Base-by-base conservation (phyloP, 92 coral and sea anemone species). In the Palythoa heliodiscus region DNA sequence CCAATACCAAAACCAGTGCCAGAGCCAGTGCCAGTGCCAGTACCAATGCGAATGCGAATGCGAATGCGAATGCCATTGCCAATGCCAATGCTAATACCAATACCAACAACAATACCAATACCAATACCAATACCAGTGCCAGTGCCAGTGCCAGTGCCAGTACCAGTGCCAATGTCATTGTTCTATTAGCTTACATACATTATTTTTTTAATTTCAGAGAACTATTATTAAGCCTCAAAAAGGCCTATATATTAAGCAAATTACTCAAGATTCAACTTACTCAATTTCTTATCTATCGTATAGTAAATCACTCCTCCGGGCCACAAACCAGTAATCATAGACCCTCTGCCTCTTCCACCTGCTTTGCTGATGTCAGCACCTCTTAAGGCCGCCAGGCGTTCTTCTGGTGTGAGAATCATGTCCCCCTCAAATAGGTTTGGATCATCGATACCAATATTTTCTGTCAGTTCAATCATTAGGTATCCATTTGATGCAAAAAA, bases 281-380 rank as follows among this genome's bases (percentile, higher is more conserved):
- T 66, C 74, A 66, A 47, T 5, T 79, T 14, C 20, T 79, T 23
- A 1, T 79, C 84, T 43, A 79, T 79, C 11, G 61, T 47, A 74
- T 79, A 79, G 72, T 79, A 79, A 1, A 79, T 60, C 0, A 63
- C 39, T 50, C 84, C 84, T 16, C 84, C 84, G 20, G 84, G 84
- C 84, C 84, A 79, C 14, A 79, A 68, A 10, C 53, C 73, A 17
- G 60, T 61, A 63, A 9, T 79, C 84, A 79, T 79, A 73, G 84
- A 79, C 47, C 84, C 84, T 37, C 84, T 66, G 73, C 35, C 61
- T 20, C 2, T 17, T 79, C 5, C 52, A 1, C 84, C 84, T 5
- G 84, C 84, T 48, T 25, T 63, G 60, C 84, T 80, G 60, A 80
- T 43, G 74, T 80, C 84, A 63, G 73, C 58, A 47, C 84, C 84